Evolutionary conservation across 2,888 invertebrate species (phyloP).

Genomic region (Dryadula phaetusa): DNA sequence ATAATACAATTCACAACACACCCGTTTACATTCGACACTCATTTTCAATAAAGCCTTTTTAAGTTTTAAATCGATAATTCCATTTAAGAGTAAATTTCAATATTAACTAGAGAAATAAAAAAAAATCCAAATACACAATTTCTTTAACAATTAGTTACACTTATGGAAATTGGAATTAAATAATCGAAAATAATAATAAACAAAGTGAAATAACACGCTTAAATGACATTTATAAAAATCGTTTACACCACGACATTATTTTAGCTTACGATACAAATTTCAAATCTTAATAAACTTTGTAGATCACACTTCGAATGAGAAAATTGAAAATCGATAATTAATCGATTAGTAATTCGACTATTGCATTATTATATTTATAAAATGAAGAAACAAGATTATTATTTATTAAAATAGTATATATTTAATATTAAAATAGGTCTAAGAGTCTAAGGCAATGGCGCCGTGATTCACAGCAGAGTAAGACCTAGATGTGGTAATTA

Average conservation of each 20-base stretch:
- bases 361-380: conserved; percentile 5
- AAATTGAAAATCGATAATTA: neutral
- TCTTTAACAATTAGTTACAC: neutral
- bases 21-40: neutral
- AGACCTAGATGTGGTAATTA: conserved; percentile 48
- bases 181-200: neutral
- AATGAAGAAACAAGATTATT: conserved; percentile 16
- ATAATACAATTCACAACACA: neutral
- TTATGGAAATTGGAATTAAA: conserved; percentile 12
- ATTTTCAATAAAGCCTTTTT: conserved; percentile 10
- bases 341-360: neutral
- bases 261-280: conserved; percentile 13
- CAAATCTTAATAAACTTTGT: neutral
- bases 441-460: conserved; percentile 71
- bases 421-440: conserved; percentile 50
- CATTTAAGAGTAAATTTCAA: conserved; percentile 10
- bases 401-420: conserved; percentile 34
- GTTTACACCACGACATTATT: conserved; percentile 3
- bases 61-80: conserved; percentile 17
- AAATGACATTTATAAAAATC: conserved; percentile 16
- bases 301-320: neutral
- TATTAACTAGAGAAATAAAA: neutral
- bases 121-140: neutral
- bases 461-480: conserved; percentile 58
- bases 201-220: neutral